A percentile compares a stretch with the other conserved stretches of the same genome.
Conservation (phyloP, 2,888 invertebrate genomes). For the Hyppa rectilinea region DNA sequence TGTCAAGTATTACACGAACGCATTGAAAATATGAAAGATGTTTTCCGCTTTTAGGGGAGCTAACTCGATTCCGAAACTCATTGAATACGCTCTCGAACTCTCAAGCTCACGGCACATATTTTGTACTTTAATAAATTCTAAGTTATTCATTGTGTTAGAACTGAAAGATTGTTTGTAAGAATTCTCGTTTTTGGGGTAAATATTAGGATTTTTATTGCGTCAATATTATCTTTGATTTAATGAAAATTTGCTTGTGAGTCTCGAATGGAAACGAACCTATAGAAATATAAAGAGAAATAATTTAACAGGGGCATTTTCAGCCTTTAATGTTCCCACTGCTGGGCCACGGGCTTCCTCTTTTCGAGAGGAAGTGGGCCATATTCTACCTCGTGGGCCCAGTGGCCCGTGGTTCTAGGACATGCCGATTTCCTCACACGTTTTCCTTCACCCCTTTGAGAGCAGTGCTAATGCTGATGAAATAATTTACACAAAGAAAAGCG, state of each 20-base stretch:
- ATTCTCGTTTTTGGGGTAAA: slow-evolving; percentile 17
- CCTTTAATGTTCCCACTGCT: no score
- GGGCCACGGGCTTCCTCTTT: no score
- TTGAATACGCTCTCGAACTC: slow-evolving; percentile 34
- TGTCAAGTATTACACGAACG: slow-evolving; percentile 30
- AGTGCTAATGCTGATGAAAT: no score
- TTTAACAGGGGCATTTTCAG: no score
- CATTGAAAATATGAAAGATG: slow-evolving; percentile 47
- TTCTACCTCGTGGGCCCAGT: no score
- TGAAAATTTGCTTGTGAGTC: neutral
- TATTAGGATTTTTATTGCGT: slow-evolving; percentile 12
- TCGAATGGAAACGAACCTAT: neutral
- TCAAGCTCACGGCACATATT: slow-evolving; percentile 32
- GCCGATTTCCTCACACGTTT: no score
- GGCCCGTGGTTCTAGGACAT: no score
- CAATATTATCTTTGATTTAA: slow-evolving; percentile 18
- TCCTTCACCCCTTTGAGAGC: no score
- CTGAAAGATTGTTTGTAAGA: slow-evolving; percentile 32
- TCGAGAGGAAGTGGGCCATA: no score
- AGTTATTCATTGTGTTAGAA: slow-evolving; percentile 50
- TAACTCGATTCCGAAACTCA: slow-evolving; percentile 58
- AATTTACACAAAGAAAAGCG: no score
- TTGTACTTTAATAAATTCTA: slow-evolving; percentile 46
- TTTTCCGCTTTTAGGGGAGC: slow-evolving; percentile 35
- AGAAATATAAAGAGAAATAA: no score